A percentile compares a stretch with the other conserved stretches of the same genome.
Evolutionary conservation across 2,113 vertebrate species (phyloP).

Genomic region (Sisor rabdophorus): DNA sequence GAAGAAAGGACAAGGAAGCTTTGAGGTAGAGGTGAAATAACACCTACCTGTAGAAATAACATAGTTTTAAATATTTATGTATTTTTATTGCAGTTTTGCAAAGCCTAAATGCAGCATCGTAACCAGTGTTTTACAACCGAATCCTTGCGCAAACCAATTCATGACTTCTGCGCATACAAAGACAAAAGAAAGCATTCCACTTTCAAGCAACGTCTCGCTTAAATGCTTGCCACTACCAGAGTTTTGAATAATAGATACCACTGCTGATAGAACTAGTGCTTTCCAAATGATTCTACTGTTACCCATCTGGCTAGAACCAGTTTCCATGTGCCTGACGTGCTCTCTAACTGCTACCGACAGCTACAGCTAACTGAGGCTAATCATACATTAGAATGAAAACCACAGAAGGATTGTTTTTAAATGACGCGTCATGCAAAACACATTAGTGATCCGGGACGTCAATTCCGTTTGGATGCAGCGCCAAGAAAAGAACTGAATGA

Average conservation of each 20-base stretch:
- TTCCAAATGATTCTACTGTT: neutral
- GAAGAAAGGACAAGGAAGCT: neutral
- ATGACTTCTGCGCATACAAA: neutral
- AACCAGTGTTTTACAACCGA: slow-evolving; percentile 4
- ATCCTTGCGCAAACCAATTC: slow-evolving; percentile 2
- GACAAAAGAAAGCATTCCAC: neutral
- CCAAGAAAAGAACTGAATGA: slow-evolving; percentile 1
- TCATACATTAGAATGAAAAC: neutral
- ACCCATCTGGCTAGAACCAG: slow-evolving; percentile 22
- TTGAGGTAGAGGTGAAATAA: neutral
- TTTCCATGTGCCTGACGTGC: neutral
- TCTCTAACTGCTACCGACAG: slow-evolving; percentile 9
- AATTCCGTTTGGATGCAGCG: neutral
- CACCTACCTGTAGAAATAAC: neutral
- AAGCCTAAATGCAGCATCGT: neutral
- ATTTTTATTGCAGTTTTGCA: neutral
- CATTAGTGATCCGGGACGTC: no score
- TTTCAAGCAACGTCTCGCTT: neutral
- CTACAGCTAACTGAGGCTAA: neutral
- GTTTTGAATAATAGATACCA: slow-evolving; percentile 39
- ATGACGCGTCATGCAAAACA: no score
- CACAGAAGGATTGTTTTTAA: neutral
- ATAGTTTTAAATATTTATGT: slow-evolving; percentile 2
- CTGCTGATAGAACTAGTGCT: slow-evolving; percentile 22
- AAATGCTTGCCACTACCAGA: slow-evolving; percentile 21